Evolutionary conservation across 2,113 vertebrate species (phyloP).

Genomic region (Gasterosteus nipponicus): DNA sequence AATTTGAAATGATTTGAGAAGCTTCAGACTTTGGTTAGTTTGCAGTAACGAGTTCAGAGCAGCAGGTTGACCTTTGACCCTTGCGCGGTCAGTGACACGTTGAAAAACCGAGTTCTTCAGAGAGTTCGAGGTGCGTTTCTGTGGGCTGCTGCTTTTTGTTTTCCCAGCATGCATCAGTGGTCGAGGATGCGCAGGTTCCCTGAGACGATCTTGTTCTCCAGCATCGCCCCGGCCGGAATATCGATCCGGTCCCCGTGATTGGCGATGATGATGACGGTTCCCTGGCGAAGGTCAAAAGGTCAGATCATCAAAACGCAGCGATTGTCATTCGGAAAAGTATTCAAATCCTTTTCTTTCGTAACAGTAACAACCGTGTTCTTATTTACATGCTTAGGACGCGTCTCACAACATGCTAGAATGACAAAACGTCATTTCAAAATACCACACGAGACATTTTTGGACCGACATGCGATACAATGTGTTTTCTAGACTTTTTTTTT

Average conservation of each 20-base stretch:
- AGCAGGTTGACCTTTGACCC: constrained; percentile 8
- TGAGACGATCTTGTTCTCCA: constrained; percentile 99
- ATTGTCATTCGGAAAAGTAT: not conserved
- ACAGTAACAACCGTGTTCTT: not conserved
- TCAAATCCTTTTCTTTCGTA: not conserved
- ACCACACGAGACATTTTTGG: too few relatives aligned
- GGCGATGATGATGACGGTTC: constrained; percentile 98
- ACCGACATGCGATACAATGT: too few relatives aligned
- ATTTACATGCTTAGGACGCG: too few relatives aligned
- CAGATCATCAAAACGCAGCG: not conserved
- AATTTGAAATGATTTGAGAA: not conserved
- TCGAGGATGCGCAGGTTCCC: constrained; percentile 98
- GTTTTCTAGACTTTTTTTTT: not conserved
- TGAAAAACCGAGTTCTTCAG: constrained; percentile 1
- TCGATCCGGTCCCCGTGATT: constrained; percentile 97
- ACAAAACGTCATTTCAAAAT: too few relatives aligned
- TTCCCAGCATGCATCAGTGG: constrained; percentile 84
- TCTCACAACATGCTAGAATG: too few relatives aligned
- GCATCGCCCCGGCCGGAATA: constrained; percentile 94
- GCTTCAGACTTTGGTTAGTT: not conserved
- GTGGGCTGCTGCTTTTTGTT: not conserved
- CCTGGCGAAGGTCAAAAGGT: constrained; percentile 74
- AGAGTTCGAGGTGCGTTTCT: constrained; percentile 17
- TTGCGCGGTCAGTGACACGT: not conserved
- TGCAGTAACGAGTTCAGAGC: constrained; percentile 24